Conservation (phyloP, 2,113 vertebrate genomes). For the Phasianus colchicus region DNA sequence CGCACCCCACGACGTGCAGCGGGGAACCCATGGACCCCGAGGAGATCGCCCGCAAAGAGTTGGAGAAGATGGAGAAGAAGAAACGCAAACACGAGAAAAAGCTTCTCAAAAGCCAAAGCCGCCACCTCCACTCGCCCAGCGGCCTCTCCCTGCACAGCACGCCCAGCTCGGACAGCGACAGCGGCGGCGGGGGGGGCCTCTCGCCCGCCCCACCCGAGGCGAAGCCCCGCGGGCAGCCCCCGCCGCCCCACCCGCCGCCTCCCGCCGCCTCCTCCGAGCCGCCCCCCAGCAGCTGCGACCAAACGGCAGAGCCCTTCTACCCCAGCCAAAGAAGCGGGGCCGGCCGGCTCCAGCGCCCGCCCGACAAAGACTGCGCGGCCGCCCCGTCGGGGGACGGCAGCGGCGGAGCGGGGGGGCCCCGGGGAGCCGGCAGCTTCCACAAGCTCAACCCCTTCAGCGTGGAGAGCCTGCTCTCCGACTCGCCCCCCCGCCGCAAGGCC, state of each 20-base stretch:
- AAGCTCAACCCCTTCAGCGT: slow-evolving; percentile 96
- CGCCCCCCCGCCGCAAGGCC: slow-evolving; percentile 88
- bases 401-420: slow-evolving; percentile 62
- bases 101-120: slow-evolving; percentile 91
- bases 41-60: slow-evolving; percentile 95
- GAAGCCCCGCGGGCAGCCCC: background rate
- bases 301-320: slow-evolving; percentile 73
- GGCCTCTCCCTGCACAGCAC: slow-evolving; percentile 91
- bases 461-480: slow-evolving; percentile 93
- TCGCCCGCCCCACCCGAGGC: slow-evolving; percentile 80
- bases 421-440: slow-evolving; percentile 80
- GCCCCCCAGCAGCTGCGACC: slow-evolving; percentile 81
- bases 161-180: slow-evolving; percentile 97
- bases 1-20: slow-evolving; percentile 97
- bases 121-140: slow-evolving; percentile 81
- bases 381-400: slow-evolving; percentile 72
- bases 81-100: slow-evolving; percentile 96
- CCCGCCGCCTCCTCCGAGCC: slow-evolving; percentile 61
- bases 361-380: slow-evolving; percentile 79
- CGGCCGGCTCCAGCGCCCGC: slow-evolving; percentile 76
- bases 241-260: background rate
- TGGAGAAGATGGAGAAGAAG: slow-evolving; percentile 95
- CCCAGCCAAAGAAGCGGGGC: slow-evolving; percentile 88
- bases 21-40: slow-evolving; percentile 98
- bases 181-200: slow-evolving; percentile 90